A percentile compares a stretch with the other conserved stretches of the same genome.
phyloP scores from a whole-genome alignment of 2,888 invertebrate genomes.

The Onchidella celtica region DNA sequence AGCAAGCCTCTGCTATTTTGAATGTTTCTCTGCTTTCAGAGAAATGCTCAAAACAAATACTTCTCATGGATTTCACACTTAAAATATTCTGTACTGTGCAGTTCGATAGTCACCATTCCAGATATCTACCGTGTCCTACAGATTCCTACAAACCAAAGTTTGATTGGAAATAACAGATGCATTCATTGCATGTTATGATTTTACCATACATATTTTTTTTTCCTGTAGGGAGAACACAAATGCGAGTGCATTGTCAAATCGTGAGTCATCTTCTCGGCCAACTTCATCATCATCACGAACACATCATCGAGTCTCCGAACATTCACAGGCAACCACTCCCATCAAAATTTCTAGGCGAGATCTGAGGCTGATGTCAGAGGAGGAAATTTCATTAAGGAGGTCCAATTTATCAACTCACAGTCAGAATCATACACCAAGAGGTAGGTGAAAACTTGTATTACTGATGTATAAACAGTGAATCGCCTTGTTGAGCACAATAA shows the following conservation, averaged over 20 bases:
- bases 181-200: no score
- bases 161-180: no score
- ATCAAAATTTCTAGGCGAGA: conserved; percentile 78
- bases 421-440: conserved; percentile 56
- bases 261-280: not conserved
- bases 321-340: conserved; percentile 61
- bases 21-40: no score
- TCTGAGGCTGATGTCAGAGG: conserved; percentile 76
- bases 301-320: not conserved
- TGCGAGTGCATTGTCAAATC: not conserved
- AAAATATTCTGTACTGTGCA: no score
- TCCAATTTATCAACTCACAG: conserved; percentile 70
- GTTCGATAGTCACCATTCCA: no score
- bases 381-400: conserved; percentile 74
- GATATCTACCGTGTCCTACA: no score
- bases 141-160: no score
- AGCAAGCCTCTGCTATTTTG: no score
- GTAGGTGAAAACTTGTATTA: conserved; percentile 51
- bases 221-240: not conserved
- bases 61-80: no score
- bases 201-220: not conserved
- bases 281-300: conserved; percentile 3
- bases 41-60: no score
- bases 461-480: no score
- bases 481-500: no score